Evolutionary conservation across 2,888 invertebrate genomes (phyloP).

Genomic region (Priocnemis perturbator): DNA sequence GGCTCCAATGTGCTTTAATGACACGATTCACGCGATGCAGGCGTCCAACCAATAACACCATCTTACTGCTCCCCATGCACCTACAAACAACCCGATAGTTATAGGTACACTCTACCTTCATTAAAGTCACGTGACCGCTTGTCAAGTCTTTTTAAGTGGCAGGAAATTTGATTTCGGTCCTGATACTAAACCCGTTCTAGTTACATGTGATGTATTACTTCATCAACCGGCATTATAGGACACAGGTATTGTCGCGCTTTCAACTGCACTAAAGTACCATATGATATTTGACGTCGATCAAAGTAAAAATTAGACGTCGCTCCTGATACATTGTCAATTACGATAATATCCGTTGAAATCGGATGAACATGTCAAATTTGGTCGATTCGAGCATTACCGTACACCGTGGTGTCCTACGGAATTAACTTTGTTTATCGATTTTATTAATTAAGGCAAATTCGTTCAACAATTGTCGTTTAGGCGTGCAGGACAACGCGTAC

Average conservation of each 20-base stretch:
- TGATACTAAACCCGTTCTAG: slow-evolving; percentile 58
- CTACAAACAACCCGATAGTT: slow-evolving; percentile 44
- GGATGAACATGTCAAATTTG: no score
- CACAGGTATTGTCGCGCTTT: slow-evolving; percentile 27
- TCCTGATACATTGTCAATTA: no score
- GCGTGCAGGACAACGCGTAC: no score
- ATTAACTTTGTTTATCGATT: no score
- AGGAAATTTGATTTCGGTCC: slow-evolving; percentile 61
- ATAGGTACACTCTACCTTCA: slow-evolving; percentile 41
- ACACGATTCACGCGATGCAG: slow-evolving; percentile 53
- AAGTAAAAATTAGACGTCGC: no score
- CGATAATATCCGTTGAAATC: no score
- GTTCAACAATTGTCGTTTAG: no score
- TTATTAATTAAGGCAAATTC: no score
- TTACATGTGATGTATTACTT: slow-evolving; percentile 62
- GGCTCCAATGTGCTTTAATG: slow-evolving; percentile 40
- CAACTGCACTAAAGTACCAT: background rate
- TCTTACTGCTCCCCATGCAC: slow-evolving; percentile 40
- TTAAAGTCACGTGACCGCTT: slow-evolving; percentile 68
- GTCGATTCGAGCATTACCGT: no score
- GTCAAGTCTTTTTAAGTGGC: slow-evolving; percentile 71
- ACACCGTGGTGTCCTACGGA: no score
- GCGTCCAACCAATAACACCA: slow-evolving; percentile 30
- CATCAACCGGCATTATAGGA: slow-evolving; percentile 51
- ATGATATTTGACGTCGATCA: background rate